These are phyloP conservation scores for Catajapyx aquilonaris DNA, from an alignment of 1,140 invertebrate genomes.

Conservation along the genomic window DNA sequence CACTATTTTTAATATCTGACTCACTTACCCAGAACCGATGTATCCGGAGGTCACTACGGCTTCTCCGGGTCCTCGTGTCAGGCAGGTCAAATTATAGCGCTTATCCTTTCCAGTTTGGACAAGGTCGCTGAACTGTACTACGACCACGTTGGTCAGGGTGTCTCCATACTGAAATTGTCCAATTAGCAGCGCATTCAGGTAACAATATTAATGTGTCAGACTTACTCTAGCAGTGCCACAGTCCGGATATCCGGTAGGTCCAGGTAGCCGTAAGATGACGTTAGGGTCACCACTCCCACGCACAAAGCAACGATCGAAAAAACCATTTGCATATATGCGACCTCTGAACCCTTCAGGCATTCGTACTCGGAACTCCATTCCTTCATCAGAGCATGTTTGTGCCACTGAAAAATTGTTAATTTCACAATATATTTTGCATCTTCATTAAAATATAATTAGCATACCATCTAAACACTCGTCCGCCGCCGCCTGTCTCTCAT, in stretches of 20 bases:
- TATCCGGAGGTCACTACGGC: constrained; percentile 82
- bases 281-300: constrained; percentile 64
- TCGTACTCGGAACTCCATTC: constrained; percentile 76
- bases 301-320: constrained; percentile 77
- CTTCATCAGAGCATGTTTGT: constrained; percentile 77
- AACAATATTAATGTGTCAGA: constrained; percentile 7
- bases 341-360: constrained; percentile 74
- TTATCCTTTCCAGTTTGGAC: constrained; percentile 80
- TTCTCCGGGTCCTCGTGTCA: constrained; percentile 73
- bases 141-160: constrained; percentile 81
- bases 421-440: no score
- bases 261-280: constrained; percentile 63
- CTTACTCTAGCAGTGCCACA: constrained; percentile 63
- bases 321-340: constrained; percentile 76
- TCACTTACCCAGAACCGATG: constrained; percentile 65
- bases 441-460: constrained; percentile 8
- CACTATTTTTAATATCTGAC: constrained; percentile 1
- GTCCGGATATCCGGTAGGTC: constrained; percentile 71
- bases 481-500: constrained; percentile 44
- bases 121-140: constrained; percentile 81
- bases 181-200: background rate
- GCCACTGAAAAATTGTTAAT: no score
- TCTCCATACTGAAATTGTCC: constrained; percentile 49
- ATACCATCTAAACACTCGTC: constrained; percentile 66
- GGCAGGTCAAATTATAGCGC: constrained; percentile 74